Evolutionary conservation across 2,797 vertebrate genomes (phyloP).

Genomic region (Perodicticus potto): DNA sequence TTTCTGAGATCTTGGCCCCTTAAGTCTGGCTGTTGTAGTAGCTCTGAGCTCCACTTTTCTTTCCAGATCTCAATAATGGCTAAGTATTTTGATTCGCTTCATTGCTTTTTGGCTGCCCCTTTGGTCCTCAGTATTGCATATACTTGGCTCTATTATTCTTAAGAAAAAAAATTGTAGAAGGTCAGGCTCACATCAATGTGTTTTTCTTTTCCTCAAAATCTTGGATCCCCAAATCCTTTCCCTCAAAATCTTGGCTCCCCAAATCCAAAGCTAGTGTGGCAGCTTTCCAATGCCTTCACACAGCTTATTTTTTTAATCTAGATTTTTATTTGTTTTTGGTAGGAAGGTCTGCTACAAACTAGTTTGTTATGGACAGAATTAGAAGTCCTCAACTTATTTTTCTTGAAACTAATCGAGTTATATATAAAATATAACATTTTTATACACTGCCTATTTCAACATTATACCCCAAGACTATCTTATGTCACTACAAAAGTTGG

Average conservation of each 20-base stretch:
- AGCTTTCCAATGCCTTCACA: background rate
- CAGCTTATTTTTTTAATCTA: background rate
- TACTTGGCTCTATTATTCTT: background rate
- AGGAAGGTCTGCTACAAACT: background rate
- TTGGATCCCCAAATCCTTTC: background rate
- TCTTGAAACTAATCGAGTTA: background rate
- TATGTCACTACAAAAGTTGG: background rate
- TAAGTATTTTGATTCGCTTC: background rate
- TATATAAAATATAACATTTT: constrained; percentile 23
- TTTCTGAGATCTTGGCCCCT: background rate
- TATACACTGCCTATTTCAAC: background rate
- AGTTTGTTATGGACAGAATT: background rate
- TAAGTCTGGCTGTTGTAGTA: background rate
- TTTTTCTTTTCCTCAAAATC: background rate
- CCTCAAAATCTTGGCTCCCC: background rate
- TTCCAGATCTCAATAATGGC: background rate
- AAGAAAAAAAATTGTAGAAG: background rate
- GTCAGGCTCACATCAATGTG: background rate
- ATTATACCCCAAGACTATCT: background rate
- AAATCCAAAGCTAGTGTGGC: background rate
- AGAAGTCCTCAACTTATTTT: background rate
- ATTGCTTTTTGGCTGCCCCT: background rate
- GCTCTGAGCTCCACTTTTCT: background rate
- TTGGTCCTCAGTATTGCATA: background rate
- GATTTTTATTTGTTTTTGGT: background rate